phyloP scores from a whole-genome alignment of 2,888 invertebrate genomes.

The Galerucella calmariensis region DNA sequence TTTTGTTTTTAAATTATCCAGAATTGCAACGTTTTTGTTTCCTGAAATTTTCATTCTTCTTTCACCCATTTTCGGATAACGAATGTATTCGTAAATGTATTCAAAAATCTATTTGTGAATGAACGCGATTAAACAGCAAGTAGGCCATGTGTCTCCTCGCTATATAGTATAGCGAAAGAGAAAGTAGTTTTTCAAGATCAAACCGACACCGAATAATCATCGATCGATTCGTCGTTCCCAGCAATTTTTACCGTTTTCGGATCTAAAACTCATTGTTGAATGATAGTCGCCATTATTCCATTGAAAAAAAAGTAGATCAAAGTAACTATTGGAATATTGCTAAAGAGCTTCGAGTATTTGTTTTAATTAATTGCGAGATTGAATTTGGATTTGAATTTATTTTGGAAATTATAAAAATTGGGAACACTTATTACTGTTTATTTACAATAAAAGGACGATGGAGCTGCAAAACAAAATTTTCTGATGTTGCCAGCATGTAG shows the following conservation, averaged over 20 bases:
- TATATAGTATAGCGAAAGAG: slow-evolving; percentile 45
- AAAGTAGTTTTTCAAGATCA: slow-evolving; percentile 47
- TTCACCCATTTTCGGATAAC: not conserved
- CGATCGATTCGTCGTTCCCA: slow-evolving; percentile 41
- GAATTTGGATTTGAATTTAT: slow-evolving; percentile 19
- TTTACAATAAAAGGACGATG: too few species aligned
- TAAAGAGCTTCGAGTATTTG: slow-evolving; percentile 32
- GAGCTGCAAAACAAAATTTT: too few species aligned
- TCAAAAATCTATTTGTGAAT: slow-evolving; percentile 42
- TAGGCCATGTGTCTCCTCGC: slow-evolving; percentile 46
- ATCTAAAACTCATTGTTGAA: slow-evolving; percentile 33
- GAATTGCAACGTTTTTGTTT: too few species aligned
- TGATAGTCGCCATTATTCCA: slow-evolving; percentile 36
- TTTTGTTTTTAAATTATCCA: too few species aligned
- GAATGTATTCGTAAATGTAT: slow-evolving; percentile 2
- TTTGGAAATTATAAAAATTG: too few species aligned
- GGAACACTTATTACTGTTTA: too few species aligned
- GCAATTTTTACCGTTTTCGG: slow-evolving; percentile 44
- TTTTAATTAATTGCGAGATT: slow-evolving; percentile 26
- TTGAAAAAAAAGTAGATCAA: slow-evolving; percentile 42
- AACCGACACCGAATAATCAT: slow-evolving; percentile 45
- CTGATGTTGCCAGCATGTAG: too few species aligned
- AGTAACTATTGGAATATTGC: slow-evolving; percentile 32
- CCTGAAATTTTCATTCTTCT: too few species aligned
- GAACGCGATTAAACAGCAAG: slow-evolving; percentile 39